Evolutionary conservation across 2,797 vertebrate species (phyloP).

Genomic region (Decapterus maruadsi): DNA sequence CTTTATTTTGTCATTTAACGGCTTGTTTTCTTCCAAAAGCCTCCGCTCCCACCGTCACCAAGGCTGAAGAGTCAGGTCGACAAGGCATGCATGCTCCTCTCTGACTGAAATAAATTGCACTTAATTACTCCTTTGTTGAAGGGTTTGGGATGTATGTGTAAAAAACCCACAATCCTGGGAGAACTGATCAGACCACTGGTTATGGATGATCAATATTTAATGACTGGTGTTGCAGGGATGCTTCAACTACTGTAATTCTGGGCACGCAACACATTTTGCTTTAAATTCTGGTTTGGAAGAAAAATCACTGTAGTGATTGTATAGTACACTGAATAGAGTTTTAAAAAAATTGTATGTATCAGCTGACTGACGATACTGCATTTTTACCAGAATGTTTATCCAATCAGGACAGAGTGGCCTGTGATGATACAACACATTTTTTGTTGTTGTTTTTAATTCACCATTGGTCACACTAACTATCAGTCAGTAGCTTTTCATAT

Average conservation of each 20-base stretch:
- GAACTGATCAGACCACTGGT: slow-evolving; percentile 7
- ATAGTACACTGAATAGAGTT: neutral
- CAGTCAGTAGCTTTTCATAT: neutral
- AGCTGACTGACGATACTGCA: neutral
- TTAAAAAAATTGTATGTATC: neutral
- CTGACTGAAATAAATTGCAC: neutral
- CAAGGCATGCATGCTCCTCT: slow-evolving; percentile 60
- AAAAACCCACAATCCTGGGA: slow-evolving; percentile 1
- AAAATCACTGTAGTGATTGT: neutral
- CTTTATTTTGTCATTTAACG: slow-evolving; percentile 42
- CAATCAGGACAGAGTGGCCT: neutral
- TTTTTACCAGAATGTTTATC: neutral
- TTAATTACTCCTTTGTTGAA: slow-evolving; percentile 22
- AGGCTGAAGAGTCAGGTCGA: slow-evolving; percentile 80
- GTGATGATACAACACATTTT: neutral
- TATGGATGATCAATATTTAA: neutral
- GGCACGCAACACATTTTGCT: neutral
- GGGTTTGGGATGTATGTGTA: slow-evolving; percentile 19
- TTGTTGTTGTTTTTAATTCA: neutral
- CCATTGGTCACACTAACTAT: neutral
- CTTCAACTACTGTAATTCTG: neutral
- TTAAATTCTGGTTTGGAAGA: neutral
- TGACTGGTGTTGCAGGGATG: slow-evolving; percentile 1
- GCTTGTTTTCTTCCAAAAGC: slow-evolving; percentile 76
- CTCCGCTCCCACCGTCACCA: slow-evolving; percentile 46